A percentile compares a stretch with the other conserved stretches of the same genome.
phyloP scores from a whole-genome alignment of 2,113 vertebrate species.

The Calonectris borealis region DNA sequence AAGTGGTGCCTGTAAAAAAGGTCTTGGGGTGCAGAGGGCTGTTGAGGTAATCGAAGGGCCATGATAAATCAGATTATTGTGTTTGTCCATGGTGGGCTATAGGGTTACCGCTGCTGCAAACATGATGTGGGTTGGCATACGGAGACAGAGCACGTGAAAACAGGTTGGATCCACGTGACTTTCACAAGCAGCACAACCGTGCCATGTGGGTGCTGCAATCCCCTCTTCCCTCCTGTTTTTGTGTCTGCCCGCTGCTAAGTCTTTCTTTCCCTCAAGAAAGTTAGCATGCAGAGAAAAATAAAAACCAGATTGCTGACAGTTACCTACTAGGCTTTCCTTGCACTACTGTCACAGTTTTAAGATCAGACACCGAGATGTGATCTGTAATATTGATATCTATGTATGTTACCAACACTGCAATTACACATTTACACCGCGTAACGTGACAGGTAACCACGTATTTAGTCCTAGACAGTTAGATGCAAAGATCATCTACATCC shows the following conservation, averaged over 20 bases:
- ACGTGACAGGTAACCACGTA: neutral
- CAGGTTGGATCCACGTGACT: accelerated
- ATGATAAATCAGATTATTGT: neutral
- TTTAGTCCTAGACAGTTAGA: neutral
- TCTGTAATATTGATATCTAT: neutral
- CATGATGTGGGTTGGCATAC: accelerated
- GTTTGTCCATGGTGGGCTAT: neutral
- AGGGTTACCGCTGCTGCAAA: neutral
- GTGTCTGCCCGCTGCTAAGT: neutral
- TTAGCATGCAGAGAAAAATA: neutral
- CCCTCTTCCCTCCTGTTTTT: neutral
- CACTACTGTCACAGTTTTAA: neutral
- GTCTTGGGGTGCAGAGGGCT: neutral
- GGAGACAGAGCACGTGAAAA: neutral
- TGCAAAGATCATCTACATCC: neutral
- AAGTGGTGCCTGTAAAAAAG: neutral
- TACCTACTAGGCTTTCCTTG: neutral
- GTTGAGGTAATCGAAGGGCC: neutral
- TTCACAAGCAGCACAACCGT: neutral
- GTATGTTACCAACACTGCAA: neutral
- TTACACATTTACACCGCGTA: neutral
- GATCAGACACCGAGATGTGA: neutral
- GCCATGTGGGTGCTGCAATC: neutral
- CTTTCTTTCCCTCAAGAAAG: neutral
- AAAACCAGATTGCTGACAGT: neutral